Evolutionary conservation across 53 echinoderm and acorn worm species (phyloP), one percentile per base, ranked within the genome.

Genomic region (Patiria pectinifera): DNA sequence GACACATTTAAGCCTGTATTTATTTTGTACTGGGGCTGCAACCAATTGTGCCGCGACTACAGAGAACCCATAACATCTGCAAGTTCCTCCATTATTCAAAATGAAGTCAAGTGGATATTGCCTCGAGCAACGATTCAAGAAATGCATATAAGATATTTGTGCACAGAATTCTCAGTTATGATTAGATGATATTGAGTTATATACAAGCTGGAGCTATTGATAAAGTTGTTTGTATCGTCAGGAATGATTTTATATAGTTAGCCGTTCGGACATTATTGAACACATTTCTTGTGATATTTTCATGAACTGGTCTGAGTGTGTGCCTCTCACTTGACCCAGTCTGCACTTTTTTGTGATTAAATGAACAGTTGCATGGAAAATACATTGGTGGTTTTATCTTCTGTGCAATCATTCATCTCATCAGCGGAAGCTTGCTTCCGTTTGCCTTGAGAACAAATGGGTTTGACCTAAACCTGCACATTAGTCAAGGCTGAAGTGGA

Each of bases 31-130:
- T 63, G 63, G 71, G 87, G 78, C 87, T 76, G 87, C 47, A 87
- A 78, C 77, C 87, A 87, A 87, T 87, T 87, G 87, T 87, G 87
- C 72, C 77, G 18, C 66, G 63, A 46, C 80, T 47, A 69, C 23
- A 62, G 90, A 90, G 90, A 90, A 81, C 80, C 81, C 80, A 90
- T 90, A 90, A 90, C 90, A 86, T 86, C 86, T 81, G 81, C 58
- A 62, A 80, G 48, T 66, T 69, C 81, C 71, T 59, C 69, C 80
- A 90, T 80, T 90, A 81, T 90, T 90, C 80, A 43, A 90, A 81
- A 66, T 81, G 81, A 86, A 86, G 53, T 86, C 18, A 90, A 90
- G 80, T 90, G 80, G 79, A 69, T 61, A 24, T 80, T 80, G 81
- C 90, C 90, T 45, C 19, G 81, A 81, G 90, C 90, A 63, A 21